These are phyloP conservation scores for Rhagophthalmus giganteus DNA, from an alignment of 2,888 invertebrate species.

Conservation along the genomic window DNA sequence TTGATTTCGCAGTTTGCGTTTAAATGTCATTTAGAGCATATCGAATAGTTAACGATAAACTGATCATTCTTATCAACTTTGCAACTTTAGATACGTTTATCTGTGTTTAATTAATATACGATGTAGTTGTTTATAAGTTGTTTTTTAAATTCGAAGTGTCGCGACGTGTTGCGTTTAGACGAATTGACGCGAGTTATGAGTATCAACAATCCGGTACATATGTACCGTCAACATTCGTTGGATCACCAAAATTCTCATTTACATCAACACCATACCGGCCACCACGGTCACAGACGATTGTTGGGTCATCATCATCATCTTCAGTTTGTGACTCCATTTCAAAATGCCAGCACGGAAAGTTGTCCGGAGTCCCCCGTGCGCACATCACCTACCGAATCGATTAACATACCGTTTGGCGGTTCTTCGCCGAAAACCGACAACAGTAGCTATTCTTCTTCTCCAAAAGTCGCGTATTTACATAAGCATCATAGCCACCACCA, in stretches of 20 bases:
- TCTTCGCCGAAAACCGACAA: constrained; percentile 33
- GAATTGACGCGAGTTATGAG: background rate
- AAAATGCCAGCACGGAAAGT: constrained; percentile 41
- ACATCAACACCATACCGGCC: constrained; percentile 26
- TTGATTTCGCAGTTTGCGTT: too few relatives aligned
- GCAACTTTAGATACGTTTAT: too few relatives aligned
- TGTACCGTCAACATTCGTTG: constrained; percentile 33
- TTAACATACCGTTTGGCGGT: constrained; percentile 36
- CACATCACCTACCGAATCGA: constrained; percentile 41
- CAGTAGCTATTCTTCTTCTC: constrained; percentile 33
- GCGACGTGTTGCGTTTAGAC: background rate
- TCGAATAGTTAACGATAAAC: too few relatives aligned
- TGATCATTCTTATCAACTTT: too few relatives aligned
- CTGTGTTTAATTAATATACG: too few relatives aligned
- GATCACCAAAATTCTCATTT: constrained; percentile 48
- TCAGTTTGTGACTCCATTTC: constrained; percentile 31
- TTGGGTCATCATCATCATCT: constrained; percentile 38
- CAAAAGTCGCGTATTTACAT: constrained; percentile 37
- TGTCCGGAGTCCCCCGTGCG: constrained; percentile 42
- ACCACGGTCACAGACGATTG: constrained; percentile 5
- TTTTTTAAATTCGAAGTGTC: too few relatives aligned
- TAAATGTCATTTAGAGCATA: too few relatives aligned
- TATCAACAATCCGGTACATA: background rate
- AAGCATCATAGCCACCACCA: constrained; percentile 55
- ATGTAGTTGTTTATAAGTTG: too few relatives aligned